These are phyloP conservation scores for Sylvicola cinctus DNA, from an alignment of 2,888 invertebrate genomes.

Conservation along the genomic window DNA sequence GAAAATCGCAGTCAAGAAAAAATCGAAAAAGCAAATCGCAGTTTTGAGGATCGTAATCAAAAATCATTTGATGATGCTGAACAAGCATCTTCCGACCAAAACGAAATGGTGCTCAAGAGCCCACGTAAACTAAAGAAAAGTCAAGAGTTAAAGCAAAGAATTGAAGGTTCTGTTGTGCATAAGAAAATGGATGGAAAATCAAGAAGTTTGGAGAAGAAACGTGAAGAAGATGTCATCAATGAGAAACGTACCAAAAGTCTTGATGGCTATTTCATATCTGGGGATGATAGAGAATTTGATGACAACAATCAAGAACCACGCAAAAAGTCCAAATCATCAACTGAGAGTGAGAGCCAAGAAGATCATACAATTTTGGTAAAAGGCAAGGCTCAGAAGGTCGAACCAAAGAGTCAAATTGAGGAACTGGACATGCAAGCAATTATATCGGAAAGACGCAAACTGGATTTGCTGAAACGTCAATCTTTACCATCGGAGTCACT, in stretches of 20 bases:
- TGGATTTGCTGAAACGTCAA: conserved; percentile 36
- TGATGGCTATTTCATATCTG: conserved; percentile 36
- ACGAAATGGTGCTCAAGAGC: conserved; percentile 31
- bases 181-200: conserved; percentile 40
- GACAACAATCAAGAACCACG: not conserved
- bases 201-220: conserved; percentile 42
- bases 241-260: conserved; percentile 49
- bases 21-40: conserved; percentile 35
- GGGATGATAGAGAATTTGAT: conserved; percentile 20
- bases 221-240: conserved; percentile 30
- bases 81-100: conserved; percentile 26
- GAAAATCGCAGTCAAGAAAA: conserved; percentile 33
- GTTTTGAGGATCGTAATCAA: conserved; percentile 36
- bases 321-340: conserved; percentile 2
- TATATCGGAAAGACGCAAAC: conserved; percentile 35
- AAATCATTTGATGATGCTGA: conserved; percentile 40
- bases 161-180: conserved; percentile 39
- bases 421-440: conserved; percentile 37
- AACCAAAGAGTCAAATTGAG: conserved; percentile 10
- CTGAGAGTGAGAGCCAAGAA: conserved; percentile 1
- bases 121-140: conserved; percentile 36
- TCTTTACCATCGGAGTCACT: conserved; percentile 30
- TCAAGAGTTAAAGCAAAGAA: conserved; percentile 39
- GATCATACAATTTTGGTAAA: conserved; percentile 12
- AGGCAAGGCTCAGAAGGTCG: conserved; percentile 12